Percentiles rank a stretch among this genome's conserved stretches.
phyloP scores from a whole-genome alignment of 1,140 invertebrate genomes.

The Drosophila eugracilis region DNA sequence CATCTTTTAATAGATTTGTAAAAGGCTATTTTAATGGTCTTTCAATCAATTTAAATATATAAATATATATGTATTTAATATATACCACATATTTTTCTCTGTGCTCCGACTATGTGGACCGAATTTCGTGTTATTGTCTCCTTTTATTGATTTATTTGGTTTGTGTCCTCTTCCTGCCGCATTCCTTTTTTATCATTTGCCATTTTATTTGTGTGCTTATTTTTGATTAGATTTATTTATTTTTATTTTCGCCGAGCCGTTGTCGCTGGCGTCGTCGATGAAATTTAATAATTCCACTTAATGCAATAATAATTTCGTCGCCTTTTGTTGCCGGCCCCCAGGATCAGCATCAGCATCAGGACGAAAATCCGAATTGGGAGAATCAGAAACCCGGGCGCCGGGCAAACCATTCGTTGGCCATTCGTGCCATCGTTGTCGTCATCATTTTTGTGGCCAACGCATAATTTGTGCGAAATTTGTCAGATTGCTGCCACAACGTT shows the following conservation, averaged over 20 bases:
- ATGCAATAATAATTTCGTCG: slow-evolving; percentile 83
- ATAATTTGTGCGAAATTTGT: slow-evolving; percentile 83
- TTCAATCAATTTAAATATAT: neutral
- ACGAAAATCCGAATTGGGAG: neutral
- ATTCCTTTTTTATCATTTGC: slow-evolving; percentile 56
- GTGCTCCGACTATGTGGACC: slow-evolving; percentile 5
- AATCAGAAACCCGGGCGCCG: neutral
- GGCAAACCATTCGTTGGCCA: neutral
- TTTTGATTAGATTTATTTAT: slow-evolving; percentile 84
- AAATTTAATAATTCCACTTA: slow-evolving; percentile 84
- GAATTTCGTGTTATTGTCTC: slow-evolving; percentile 47
- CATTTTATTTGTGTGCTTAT: slow-evolving; percentile 83
- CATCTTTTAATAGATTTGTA: no score
- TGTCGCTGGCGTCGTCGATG: slow-evolving; percentile 63
- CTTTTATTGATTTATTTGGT: slow-evolving; percentile 58
- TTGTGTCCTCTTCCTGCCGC: slow-evolving; percentile 22
- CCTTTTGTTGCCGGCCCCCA: slow-evolving; percentile 66
- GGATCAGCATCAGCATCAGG: neutral
- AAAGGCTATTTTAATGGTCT: no score
- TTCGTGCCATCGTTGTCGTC: slow-evolving; percentile 49
- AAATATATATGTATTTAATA: neutral
- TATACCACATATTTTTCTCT: neutral
- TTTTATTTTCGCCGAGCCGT: slow-evolving; percentile 77
- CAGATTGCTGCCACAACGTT: slow-evolving; percentile 72
- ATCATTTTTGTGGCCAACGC: slow-evolving; percentile 75